Evolutionary conservation across 1,140 invertebrate genomes (phyloP), one percentile per base, ranked within the genome.

Genomic region (Drosophila ficusphila): DNA sequence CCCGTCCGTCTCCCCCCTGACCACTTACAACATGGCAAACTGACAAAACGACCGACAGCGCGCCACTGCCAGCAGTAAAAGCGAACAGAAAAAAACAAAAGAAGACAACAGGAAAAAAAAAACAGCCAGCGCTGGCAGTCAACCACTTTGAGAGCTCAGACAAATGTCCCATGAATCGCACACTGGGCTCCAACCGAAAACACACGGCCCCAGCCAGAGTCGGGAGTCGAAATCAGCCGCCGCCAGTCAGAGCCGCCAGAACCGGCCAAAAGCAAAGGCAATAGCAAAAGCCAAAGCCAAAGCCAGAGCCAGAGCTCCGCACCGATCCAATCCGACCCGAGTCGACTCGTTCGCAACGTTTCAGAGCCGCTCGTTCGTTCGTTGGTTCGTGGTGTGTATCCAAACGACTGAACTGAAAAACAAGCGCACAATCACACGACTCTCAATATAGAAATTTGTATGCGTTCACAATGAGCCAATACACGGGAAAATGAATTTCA

Each of bases 401-500:
- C 73, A 76, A 76, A 75, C 73, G 73, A 76, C 53, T 61, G 71
- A 76, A 76, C 73, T 76, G 73, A 76, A 76, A 76, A 76, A 76
- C 53, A 76, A 76, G 73, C 71, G 18, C 56, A 53, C 70, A 62
- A 42, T 62, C 52, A 72, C 51, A 44, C 60, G 21, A 34, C 42
- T 25, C 39, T 25, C 29, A 38, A 44, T 44, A 33, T 46, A 51
- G 42, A 34, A 47, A 27, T 73, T 47, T 61, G 67, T 42, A 64
- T 53, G 48, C 65, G 38, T 48, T 47, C 23, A 51, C 42, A 64
- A 42, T 57, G 68, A 72, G 44, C 46, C 65, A 73, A 23, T 36
- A 54, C 38, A 62, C 27, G 14, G 39, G 33, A 36, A 75, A 39
- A 27, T 36, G 31, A 48, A 23, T 16, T 7, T 11, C 0, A 9